A percentile compares a stretch with the other conserved stretches of the same genome.
These are phyloP conservation scores for Drosophila bocqueti DNA, from an alignment of 1,140 invertebrate genomes.

Conservation along the genomic window DNA sequence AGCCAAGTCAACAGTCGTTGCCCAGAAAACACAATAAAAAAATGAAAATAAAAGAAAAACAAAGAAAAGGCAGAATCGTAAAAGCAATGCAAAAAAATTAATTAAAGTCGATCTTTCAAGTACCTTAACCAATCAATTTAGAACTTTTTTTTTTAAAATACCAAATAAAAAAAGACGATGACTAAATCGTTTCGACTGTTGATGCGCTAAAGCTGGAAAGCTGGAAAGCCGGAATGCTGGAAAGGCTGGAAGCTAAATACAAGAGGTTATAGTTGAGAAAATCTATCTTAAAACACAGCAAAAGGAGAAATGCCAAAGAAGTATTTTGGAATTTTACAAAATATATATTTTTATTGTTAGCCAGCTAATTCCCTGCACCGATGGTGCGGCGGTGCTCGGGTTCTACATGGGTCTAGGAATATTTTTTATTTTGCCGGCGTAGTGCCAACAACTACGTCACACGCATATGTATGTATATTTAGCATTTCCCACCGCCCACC, in stretches of 20 bases:
- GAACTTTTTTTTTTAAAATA: not conserved
- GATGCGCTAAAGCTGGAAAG: not conserved
- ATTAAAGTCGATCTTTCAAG: not conserved
- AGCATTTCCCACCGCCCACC: slow-evolving; percentile 1
- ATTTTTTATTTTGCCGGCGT: slow-evolving; percentile 20
- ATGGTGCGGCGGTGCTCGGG: not conserved
- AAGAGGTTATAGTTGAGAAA: not conserved
- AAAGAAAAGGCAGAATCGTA: slow-evolving; percentile 8
- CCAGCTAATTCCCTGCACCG: slow-evolving; percentile 4
- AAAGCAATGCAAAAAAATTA: not conserved
- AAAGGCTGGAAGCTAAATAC: not conserved
- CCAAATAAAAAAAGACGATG: not conserved
- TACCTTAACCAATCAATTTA: not conserved
- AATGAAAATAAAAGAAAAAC: not conserved
- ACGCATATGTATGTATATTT: slow-evolving; percentile 37
- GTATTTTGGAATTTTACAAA: slow-evolving; percentile 2
- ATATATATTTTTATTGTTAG: not conserved
- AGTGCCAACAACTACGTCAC: slow-evolving; percentile 63
- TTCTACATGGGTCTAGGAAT: slow-evolving; percentile 1
- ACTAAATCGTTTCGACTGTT: not conserved
- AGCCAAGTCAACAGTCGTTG: slow-evolving; percentile 20
- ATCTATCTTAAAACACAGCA: not conserved
- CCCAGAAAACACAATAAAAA: not conserved
- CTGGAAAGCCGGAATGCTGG: not conserved
- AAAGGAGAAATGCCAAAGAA: not conserved